phyloP scores from a whole-genome alignment of 2,888 invertebrate genomes.

The Pilophorus perplexus region DNA sequence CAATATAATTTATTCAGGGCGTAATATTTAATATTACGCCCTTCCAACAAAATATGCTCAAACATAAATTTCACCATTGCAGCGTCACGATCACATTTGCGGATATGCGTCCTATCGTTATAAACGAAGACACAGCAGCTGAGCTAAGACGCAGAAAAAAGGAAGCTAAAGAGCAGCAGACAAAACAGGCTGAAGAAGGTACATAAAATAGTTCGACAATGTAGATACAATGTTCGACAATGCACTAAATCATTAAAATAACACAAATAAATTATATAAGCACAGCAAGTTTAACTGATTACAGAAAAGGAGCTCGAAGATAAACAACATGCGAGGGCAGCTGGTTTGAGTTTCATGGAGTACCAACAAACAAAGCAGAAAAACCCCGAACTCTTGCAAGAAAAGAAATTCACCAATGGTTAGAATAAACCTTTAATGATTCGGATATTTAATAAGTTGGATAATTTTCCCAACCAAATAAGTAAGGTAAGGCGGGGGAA shows the following conservation, averaged over 20 bases:
- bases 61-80: background rate
- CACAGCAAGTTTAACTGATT: background rate
- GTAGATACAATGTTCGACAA: too few relatives aligned
- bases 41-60: background rate
- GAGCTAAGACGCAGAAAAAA: background rate
- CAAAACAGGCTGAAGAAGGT: background rate
- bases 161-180: background rate
- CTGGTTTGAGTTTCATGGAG: constrained; percentile 23
- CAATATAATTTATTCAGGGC: too few relatives aligned
- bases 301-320: constrained; percentile 4
- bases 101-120: background rate
- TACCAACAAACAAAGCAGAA: constrained; percentile 26
- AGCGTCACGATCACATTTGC: background rate
- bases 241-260: too few relatives aligned
- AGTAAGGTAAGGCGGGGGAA: too few relatives aligned
- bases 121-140: constrained; percentile 1
- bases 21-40: too few relatives aligned
- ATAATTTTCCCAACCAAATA: too few relatives aligned
- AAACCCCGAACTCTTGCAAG: constrained; percentile 3
- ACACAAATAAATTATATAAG: background rate
- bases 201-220: background rate
- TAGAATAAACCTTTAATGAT: background rate
- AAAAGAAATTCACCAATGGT: constrained; percentile 26
- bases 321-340: constrained; percentile 6
- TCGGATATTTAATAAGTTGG: too few relatives aligned